Evolutionary conservation across 2,888 invertebrate species (phyloP).

Genomic region (Eudasyphora cyanicolor): DNA sequence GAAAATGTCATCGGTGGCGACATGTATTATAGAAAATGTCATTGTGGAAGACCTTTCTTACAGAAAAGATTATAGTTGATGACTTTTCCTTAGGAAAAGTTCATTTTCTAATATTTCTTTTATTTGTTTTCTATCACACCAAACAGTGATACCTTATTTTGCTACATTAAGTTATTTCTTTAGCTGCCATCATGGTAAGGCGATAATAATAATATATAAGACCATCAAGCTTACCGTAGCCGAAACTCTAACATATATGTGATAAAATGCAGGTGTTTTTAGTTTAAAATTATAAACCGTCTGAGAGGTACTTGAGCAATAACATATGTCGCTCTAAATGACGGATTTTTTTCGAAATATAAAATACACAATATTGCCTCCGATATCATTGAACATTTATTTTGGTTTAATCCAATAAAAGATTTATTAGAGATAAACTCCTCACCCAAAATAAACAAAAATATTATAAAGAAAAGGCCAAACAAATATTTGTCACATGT

Average conservation of each 20-base stretch:
- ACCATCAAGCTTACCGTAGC: neutral
- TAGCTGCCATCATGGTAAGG: too few relatives aligned
- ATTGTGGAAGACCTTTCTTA: too few relatives aligned
- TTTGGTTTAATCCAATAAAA: neutral
- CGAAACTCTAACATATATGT: neutral
- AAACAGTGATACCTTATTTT: neutral
- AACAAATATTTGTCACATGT: neutral
- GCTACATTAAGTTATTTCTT: too few relatives aligned
- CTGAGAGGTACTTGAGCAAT: constrained; percentile 2
- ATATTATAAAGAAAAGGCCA: neutral
- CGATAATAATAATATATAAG: neutral
- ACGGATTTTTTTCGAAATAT: neutral
- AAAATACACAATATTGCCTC: neutral
- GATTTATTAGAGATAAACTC: neutral
- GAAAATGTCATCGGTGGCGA: too few relatives aligned
- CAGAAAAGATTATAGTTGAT: too few relatives aligned
- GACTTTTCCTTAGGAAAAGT: neutral
- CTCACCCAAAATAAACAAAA: neutral
- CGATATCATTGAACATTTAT: neutral
- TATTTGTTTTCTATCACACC: neutral
- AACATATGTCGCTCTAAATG: constrained; percentile 3
- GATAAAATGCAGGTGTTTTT: constrained; percentile 38
- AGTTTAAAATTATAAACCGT: neutral
- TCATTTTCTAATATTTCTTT: neutral
- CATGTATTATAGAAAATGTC: too few relatives aligned